A percentile compares a stretch with the other conserved stretches of the same genome.
phyloP scores from a whole-genome alignment of 2,113 vertebrate genomes.

The Charina bottae region DNA sequence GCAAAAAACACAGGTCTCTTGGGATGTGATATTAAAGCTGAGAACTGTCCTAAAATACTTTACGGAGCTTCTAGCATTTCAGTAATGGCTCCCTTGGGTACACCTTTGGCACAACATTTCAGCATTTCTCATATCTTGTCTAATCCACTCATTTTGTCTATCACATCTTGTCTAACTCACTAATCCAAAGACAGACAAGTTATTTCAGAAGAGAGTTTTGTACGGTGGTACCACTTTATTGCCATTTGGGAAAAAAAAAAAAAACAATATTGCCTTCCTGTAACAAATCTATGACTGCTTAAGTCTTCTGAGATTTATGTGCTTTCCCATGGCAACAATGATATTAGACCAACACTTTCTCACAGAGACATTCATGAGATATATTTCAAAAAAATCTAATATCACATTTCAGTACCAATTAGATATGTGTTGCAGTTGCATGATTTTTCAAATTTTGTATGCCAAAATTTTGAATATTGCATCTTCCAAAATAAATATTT shows the following conservation, averaged over 20 bases:
- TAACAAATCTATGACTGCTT: neutral
- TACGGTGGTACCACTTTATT: neutral
- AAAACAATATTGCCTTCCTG: slow-evolving; percentile 3
- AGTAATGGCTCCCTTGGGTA: neutral
- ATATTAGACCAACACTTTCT: neutral
- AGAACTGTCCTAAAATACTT: neutral
- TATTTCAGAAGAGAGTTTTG: slow-evolving; percentile 6
- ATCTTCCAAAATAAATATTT: neutral
- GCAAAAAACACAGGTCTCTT: neutral
- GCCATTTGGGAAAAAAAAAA: neutral
- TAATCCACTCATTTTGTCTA: slow-evolving; percentile 27
- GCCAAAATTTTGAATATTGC: neutral
- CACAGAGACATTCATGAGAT: neutral
- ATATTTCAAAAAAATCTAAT: neutral
- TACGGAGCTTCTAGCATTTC: neutral
- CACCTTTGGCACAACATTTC: neutral
- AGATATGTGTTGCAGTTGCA: neutral
- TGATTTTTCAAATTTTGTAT: neutral
- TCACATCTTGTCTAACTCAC: slow-evolving; percentile 11
- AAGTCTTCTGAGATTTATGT: slow-evolving; percentile 7
- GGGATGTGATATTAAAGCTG: neutral
- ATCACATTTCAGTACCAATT: neutral
- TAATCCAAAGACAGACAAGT: neutral
- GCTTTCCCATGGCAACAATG: neutral
- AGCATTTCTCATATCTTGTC: neutral